These are phyloP conservation scores for Pogona vitticeps DNA, from an alignment of 2,113 vertebrate species.

Conservation along the genomic window DNA sequence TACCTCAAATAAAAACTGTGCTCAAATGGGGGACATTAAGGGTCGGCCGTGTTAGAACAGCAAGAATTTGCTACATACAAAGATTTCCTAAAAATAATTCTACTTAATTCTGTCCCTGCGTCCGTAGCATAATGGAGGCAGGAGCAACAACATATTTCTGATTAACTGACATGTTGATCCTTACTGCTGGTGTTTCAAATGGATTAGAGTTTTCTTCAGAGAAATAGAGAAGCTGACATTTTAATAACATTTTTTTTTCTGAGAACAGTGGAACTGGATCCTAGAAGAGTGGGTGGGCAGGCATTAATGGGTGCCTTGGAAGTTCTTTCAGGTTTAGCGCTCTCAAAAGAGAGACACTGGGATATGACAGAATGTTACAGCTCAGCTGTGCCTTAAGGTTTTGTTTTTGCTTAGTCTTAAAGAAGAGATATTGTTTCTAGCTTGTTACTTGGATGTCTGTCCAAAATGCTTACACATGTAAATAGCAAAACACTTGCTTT, in stretches of 20 bases:
- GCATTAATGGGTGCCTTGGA: no score
- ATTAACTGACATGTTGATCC: background rate
- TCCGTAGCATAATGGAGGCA: background rate
- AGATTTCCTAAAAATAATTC: background rate
- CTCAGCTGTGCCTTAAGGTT: constrained; percentile 32
- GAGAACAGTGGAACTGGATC: no score
- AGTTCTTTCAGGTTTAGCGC: background rate
- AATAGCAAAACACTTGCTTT: background rate
- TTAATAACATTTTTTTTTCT: no score
- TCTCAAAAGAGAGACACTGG: background rate
- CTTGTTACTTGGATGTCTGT: constrained; percentile 1
- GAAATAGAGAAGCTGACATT: background rate
- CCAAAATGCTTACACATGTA: background rate
- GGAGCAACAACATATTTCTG: background rate
- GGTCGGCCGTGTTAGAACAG: background rate
- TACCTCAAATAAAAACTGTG: background rate
- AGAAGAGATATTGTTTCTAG: background rate
- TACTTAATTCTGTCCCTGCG: background rate
- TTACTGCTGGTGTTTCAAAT: background rate
- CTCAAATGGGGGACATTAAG: background rate
- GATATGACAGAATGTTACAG: constrained; percentile 19
- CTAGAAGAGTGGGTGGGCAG: no score
- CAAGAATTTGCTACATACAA: background rate
- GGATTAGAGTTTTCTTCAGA: background rate
- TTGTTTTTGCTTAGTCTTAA: constrained; percentile 14